A percentile compares a stretch with the other conserved stretches of the same genome.
Conservation (phyloP, 2,797 vertebrate genomes). For the Enteromius argenteus region DNA sequence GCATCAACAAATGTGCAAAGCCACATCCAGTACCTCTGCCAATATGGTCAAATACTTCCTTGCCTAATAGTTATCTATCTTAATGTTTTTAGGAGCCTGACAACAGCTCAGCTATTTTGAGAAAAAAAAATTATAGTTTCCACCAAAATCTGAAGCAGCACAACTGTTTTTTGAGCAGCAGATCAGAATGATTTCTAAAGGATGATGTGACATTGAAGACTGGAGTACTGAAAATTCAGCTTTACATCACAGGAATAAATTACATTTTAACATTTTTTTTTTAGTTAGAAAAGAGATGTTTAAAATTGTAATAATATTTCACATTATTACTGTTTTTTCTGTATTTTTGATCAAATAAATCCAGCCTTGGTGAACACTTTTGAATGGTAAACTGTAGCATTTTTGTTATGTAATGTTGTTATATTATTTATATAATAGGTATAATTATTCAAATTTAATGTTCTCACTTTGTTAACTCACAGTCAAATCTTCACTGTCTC, state of each 20-base stretch:
- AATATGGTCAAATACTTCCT: conserved; percentile 50
- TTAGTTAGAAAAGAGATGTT: too few species aligned
- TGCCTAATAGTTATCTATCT: background rate
- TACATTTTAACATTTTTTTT: too few species aligned
- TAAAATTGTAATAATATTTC: background rate
- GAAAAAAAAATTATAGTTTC: background rate
- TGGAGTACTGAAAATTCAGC: background rate
- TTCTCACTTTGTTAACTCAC: background rate
- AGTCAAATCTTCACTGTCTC: background rate
- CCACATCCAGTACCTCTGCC: conserved; percentile 49
- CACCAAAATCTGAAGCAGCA: background rate
- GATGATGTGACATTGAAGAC: background rate
- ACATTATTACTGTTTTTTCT: background rate
- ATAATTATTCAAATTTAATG: too few species aligned
- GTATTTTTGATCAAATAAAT: background rate
- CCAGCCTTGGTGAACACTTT: background rate
- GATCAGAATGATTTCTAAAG: background rate
- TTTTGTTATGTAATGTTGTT: background rate
- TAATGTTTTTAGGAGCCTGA: background rate
- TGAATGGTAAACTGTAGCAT: background rate
- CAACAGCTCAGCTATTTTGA: background rate
- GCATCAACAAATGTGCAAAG: background rate
- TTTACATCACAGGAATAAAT: too few species aligned
- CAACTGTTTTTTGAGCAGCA: background rate
- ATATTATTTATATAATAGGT: background rate